Conservation (phyloP, 2,797 vertebrate genomes). For the Xenopus petersii region DNA sequence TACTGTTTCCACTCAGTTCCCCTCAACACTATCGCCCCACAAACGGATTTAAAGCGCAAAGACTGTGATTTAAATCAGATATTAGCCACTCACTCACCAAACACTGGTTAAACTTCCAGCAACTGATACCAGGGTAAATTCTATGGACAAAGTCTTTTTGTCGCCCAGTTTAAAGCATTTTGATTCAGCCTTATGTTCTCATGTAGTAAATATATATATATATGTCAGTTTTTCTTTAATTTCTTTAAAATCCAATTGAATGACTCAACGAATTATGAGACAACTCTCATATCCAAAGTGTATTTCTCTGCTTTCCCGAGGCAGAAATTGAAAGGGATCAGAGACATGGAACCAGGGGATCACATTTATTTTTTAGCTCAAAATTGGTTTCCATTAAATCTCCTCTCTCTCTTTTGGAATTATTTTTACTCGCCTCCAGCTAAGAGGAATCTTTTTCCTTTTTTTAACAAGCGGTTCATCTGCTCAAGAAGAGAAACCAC, state of each 20-base stretch:
- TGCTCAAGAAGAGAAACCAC: conserved; percentile 73
- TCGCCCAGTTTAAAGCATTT: too few species aligned
- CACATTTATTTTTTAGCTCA: conserved; percentile 44
- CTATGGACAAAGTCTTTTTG: too few species aligned
- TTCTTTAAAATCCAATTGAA: too few species aligned
- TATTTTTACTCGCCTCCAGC: conserved; percentile 69
- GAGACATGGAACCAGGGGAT: conserved; percentile 45
- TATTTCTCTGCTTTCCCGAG: conserved; percentile 53
- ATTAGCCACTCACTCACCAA: conserved; percentile 68
- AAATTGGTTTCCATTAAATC: conserved; percentile 74
- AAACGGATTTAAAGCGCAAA: conserved; percentile 69
- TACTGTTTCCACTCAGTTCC: conserved; percentile 18
- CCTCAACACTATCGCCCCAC: conserved; percentile 43
- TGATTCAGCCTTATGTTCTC: neutral
- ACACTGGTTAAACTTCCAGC: conserved; percentile 53
- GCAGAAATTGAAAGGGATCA: conserved; percentile 48
- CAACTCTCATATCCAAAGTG: neutral
- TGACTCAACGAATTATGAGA: too few species aligned
- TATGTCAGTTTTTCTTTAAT: too few species aligned
- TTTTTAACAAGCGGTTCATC: conserved; percentile 64
- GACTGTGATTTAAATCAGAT: conserved; percentile 81
- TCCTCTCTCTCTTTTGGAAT: conserved; percentile 66
- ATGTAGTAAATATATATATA: neutral
- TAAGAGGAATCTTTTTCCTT: conserved; percentile 61
- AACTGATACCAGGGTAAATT: neutral